Evolutionary conservation across 2,797 vertebrate genomes (phyloP), one percentile per base, ranked within the genome.

Genomic region (Molossus molossus): DNA sequence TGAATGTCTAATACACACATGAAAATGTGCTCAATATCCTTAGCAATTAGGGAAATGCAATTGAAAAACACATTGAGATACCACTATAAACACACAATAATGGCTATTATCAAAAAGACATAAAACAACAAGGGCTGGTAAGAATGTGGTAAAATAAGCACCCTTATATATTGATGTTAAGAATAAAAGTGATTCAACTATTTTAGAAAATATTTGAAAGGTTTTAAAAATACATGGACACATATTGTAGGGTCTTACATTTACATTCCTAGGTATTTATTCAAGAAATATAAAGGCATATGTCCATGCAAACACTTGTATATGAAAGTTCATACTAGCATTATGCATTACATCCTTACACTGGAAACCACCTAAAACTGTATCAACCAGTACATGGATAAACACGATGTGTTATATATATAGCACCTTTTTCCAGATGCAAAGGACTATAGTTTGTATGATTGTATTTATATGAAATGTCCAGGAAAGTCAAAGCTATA

Each of bases 201-300:
- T 72, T 84, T 92, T 80, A 64, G n/a, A 75, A 92, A 80, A 62
- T 21, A 75, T 69, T 88, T 60, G 65, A 57, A 21, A 89, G n/a
- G 18, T 67, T 67, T 73, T 55, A 29, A 20, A 85, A 58, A 73
- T 17, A 23, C 3, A 29, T 45, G 9, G 29, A 58, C 3, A 84
- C 33, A 23, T 91, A 83, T 45, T 27, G 57, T 21, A 72, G 33
- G 72, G 33, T 13, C 21, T 17, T 77, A 77, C 25, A 5, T 65
- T 92, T 84, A 17, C 58, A 67, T 57, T 79, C 15, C 37, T 88
- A 79, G 50, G 17, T 69, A 53, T 89, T 91, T 87, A 72, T 25
- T 79, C 21, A 85, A 70, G 55, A 92, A 89, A 72, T 89, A 89
- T 33, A 88, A 83, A 82, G 57, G 10, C 33, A 57, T 76, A 76